Percentiles rank a stretch among this genome's conserved stretches.
Conservation (phyloP, 2,113 vertebrate genomes). For the Dermatemys mawii region DNA sequence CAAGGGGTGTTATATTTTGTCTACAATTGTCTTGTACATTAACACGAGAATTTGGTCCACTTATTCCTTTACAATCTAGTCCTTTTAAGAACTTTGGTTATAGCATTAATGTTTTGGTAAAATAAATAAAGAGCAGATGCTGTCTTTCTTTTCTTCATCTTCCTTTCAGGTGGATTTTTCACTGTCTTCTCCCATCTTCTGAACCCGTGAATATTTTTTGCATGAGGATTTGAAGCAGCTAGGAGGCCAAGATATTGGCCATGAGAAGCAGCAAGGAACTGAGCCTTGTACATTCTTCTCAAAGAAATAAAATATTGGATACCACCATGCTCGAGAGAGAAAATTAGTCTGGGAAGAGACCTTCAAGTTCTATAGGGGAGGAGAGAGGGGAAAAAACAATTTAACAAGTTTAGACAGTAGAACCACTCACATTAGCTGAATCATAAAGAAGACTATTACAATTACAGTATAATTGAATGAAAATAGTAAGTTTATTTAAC, state of each 20-base stretch:
- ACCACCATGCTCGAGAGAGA: slow-evolving; percentile 97
- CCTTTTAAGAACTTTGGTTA: slow-evolving; percentile 80
- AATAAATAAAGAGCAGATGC: slow-evolving; percentile 39
- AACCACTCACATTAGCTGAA: background rate
- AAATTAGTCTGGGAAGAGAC: slow-evolving; percentile 92
- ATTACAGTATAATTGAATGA: background rate
- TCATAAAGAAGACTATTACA: background rate
- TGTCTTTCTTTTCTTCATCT: slow-evolving; percentile 21
- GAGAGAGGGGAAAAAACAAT: background rate
- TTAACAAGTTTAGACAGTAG: slow-evolving; percentile 14
- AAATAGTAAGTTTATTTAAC: background rate
- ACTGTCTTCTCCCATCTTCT: slow-evolving; percentile 86
- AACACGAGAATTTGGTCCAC: slow-evolving; percentile 77
- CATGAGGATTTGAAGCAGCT: slow-evolving; percentile 95
- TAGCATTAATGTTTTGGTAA: slow-evolving; percentile 66
- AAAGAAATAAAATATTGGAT: slow-evolving; percentile 94
- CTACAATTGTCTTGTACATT: slow-evolving; percentile 57
- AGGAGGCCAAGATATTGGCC: slow-evolving; percentile 93
- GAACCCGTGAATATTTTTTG: slow-evolving; percentile 95
- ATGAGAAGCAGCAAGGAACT: slow-evolving; percentile 93
- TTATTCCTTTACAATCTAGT: slow-evolving; percentile 70
- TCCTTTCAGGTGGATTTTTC: slow-evolving; percentile 82
- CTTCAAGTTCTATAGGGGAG: slow-evolving; percentile 85
- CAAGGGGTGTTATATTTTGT: slow-evolving; percentile 28
- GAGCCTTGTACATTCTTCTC: slow-evolving; percentile 95